Percentiles rank a stretch among this genome's conserved stretches.
Evolutionary conservation across 1,140 invertebrate species (phyloP).

Genomic region (Aricia agestis): DNA sequence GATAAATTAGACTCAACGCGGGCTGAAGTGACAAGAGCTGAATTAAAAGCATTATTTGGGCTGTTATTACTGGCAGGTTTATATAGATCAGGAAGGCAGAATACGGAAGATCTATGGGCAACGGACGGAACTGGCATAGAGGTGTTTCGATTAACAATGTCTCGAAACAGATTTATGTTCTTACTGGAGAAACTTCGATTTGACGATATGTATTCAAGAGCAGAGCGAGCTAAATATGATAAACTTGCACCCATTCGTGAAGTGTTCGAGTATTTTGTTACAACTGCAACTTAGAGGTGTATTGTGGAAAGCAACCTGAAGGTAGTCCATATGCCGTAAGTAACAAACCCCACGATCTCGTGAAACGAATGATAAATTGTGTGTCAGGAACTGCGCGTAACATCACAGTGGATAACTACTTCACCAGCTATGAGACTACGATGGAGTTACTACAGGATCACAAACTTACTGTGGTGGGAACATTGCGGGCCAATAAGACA

Average conservation of each 20-base stretch:
- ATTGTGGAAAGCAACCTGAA: slow-evolving; percentile 21
- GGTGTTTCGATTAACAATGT: slow-evolving; percentile 13
- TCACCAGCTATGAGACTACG: slow-evolving; percentile 19
- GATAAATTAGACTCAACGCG: slow-evolving; percentile 1
- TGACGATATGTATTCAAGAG: slow-evolving; percentile 8
- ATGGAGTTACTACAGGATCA: slow-evolving; percentile 17
- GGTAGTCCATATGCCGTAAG: slow-evolving; percentile 12
- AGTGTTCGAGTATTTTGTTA: slow-evolving; percentile 22
- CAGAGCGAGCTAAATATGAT: slow-evolving; percentile 19
- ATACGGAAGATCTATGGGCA: slow-evolving; percentile 15
- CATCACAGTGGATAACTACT: slow-evolving; percentile 22
- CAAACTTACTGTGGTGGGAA: slow-evolving; percentile 22
- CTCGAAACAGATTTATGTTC: slow-evolving; percentile 10
- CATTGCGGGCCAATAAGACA: slow-evolving; percentile 20
- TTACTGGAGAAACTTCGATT: slow-evolving; percentile 10
- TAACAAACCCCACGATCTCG: slow-evolving; percentile 21
- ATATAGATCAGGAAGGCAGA: background rate
- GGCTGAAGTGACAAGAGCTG: background rate
- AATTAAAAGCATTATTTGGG: slow-evolving; percentile 4
- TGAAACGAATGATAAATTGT: slow-evolving; percentile 17
- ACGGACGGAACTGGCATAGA: slow-evolving; percentile 18
- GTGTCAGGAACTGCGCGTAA: slow-evolving; percentile 14
- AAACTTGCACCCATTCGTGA: slow-evolving; percentile 20
- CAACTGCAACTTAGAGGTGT: slow-evolving; percentile 17
- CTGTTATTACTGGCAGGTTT: slow-evolving; percentile 15